Conservation (phyloP, 2,888 invertebrate genomes). For the Chrysolina americana region DNA sequence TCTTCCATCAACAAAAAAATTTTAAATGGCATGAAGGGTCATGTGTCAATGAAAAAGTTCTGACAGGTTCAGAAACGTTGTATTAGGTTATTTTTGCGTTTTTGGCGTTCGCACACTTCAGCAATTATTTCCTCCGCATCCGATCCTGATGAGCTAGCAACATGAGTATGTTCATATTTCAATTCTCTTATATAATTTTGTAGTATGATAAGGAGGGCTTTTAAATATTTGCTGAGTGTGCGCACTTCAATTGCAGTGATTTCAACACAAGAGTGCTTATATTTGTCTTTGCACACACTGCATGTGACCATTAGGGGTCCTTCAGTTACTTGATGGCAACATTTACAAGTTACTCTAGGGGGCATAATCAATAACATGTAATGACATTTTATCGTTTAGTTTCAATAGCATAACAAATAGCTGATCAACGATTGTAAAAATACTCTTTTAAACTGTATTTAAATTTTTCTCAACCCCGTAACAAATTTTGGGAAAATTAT, state of each 20-base stretch:
- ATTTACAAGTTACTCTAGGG: slow-evolving; percentile 23
- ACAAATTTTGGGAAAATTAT: too few species aligned
- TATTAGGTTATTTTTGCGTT: slow-evolving; percentile 5
- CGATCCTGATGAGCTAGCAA: background rate
- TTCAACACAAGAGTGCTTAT: too few species aligned
- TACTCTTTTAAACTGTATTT: too few species aligned
- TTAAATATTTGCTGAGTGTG: slow-evolving; percentile 25
- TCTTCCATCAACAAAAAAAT: too few species aligned
- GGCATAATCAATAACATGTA: slow-evolving; percentile 24
- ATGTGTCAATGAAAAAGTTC: too few species aligned
- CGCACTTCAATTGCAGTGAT: slow-evolving; percentile 29
- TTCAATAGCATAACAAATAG: too few species aligned
- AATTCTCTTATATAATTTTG: slow-evolving; percentile 18
- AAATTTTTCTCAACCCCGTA: too few species aligned
- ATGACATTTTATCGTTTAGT: too few species aligned
- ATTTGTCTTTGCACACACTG: slow-evolving; percentile 23
- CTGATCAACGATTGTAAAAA: too few species aligned
- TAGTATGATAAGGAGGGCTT: slow-evolving; percentile 21
- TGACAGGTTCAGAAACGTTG: slow-evolving; percentile 1
- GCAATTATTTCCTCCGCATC: background rate
- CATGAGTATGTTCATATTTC: background rate
- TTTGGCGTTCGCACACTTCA: slow-evolving; percentile 7
- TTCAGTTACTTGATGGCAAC: slow-evolving; percentile 19
- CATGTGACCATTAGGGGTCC: slow-evolving; percentile 20
- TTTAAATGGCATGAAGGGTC: too few species aligned